Base-by-base conservation (phyloP, 2,797 vertebrate genomes). In the Manis pentadactyla region DNA sequence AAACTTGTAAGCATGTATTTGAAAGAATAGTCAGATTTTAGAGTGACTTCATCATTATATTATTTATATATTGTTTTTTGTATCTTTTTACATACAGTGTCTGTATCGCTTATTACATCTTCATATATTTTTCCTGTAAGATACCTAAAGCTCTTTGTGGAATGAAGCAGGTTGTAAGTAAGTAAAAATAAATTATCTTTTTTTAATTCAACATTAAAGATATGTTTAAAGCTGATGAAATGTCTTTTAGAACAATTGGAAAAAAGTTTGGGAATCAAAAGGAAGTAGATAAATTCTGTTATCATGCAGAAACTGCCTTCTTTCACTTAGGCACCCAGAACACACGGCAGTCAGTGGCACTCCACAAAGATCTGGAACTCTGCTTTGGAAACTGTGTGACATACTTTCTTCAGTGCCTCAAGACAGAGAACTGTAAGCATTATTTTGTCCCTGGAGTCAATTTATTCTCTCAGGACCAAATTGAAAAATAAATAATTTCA, bases 151-250 rank as follows among this genome's bases (percentile, higher is more conserved):
- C 73, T 78, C 23, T 81, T 89, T 83, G 21, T 89, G 42, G 37
- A 88, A 87, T 82, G 37, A 92, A 53, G 15, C 10, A 90, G 12
- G 6, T 88, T 88, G 18, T 68, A 86, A 95, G 77, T 75, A 78
- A 84, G 17, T 93, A 93, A 88, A 85, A 77, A 59, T 78, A 85
- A 96, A 37, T 61, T 9, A 10, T 68, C 51, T 39, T 83, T 85
- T 89, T 97, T 88, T 96, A 96, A 51, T 95, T 97, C 46, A 92
- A 98, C 97, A 99, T 98, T 97, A 99, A 99, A 96, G 39, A 87
- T 1, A 46, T 99, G 98, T 94, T 98, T 99, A 95, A 99, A 99
- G 93, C 97, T 99, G 92, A 95, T 99, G 97, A 99, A 99, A 87
- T 97, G 97, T 92, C 98, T 99, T 69, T 85, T 99, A 90, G 98